These are phyloP conservation scores for Agapostemon virescens DNA, from an alignment of 2,888 invertebrate species.

Conservation along the genomic window DNA sequence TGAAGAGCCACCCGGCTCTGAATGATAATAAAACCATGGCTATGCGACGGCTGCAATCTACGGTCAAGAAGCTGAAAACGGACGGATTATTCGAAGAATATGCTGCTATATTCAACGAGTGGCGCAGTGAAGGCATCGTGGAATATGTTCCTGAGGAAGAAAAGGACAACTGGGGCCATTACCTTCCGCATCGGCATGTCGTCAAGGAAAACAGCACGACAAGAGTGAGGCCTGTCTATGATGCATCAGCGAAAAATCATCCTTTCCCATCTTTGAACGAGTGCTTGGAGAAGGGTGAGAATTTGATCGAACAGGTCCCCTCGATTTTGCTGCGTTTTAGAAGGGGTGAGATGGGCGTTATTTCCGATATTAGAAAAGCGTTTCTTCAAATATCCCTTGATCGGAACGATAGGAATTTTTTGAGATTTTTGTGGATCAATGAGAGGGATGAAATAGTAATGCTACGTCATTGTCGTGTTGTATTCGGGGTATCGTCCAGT, in stretches of 20 bases:
- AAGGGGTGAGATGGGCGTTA: constrained; percentile 34
- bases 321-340: background rate
- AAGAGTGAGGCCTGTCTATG: constrained; percentile 4
- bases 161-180: background rate
- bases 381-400: constrained; percentile 33
- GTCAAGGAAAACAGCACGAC: constrained; percentile 11
- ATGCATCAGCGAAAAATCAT: background rate
- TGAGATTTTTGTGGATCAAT: constrained; percentile 65
- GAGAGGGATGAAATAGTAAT: constrained; percentile 17
- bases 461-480: constrained; percentile 62
- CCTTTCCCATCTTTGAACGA: constrained; percentile 12
- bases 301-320: constrained; percentile 9
- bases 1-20: background rate
- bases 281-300: constrained; percentile 27
- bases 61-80: background rate
- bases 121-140: constrained; percentile 11
- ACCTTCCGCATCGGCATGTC: constrained; percentile 4
- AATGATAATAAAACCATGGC: background rate
- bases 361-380: constrained; percentile 24
- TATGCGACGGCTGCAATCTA: background rate
- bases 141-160: constrained; percentile 1
- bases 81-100: background rate
- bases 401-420: constrained; percentile 39
- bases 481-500: constrained; percentile 65
- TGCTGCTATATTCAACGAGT: background rate